A percentile compares a stretch with the other conserved stretches of the same genome.
These are phyloP conservation scores for Brachionus plicatilis DNA, from an alignment of 1,140 invertebrate genomes.

Conservation along the genomic window DNA sequence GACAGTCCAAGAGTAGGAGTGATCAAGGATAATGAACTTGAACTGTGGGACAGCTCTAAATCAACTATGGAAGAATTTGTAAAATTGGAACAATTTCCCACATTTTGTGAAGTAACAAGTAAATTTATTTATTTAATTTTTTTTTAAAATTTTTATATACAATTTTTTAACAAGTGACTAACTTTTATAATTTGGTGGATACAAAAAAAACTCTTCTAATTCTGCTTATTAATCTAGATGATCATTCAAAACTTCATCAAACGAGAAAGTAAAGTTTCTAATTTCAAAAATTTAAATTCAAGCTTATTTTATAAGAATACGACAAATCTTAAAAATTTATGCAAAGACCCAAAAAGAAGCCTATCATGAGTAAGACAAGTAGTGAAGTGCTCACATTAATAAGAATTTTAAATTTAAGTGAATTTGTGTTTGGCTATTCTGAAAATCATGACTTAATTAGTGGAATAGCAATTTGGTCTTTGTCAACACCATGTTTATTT, in stretches of 20 bases:
- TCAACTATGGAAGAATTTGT: conserved; percentile 32
- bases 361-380: neutral
- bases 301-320: neutral
- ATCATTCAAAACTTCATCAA: conserved; percentile 16
- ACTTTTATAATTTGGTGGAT: conserved; percentile 34
- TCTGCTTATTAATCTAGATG: neutral
- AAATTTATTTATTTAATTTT: neutral
- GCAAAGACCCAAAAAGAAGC: neutral
- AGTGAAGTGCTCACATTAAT: no score
- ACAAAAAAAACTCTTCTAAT: conserved; percentile 11
- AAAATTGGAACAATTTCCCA: conserved; percentile 4
- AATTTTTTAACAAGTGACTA: neutral
- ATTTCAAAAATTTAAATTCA: neutral
- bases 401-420: neutral
- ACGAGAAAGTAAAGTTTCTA: neutral
- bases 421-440: conserved; percentile 7
- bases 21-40: conserved; percentile 17
- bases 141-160: no score
- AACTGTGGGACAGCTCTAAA: neutral
- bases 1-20: conserved; percentile 23
- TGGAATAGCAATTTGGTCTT: conserved; percentile 37
- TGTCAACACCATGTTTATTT: conserved; percentile 11
- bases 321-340: conserved; percentile 20
- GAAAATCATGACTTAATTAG: conserved; percentile 23
- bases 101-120: conserved; percentile 25